A percentile compares a stretch with the other conserved stretches of the same genome.
phyloP scores from a whole-genome alignment of 2,888 invertebrate species.

The Epiblema foenella region DNA sequence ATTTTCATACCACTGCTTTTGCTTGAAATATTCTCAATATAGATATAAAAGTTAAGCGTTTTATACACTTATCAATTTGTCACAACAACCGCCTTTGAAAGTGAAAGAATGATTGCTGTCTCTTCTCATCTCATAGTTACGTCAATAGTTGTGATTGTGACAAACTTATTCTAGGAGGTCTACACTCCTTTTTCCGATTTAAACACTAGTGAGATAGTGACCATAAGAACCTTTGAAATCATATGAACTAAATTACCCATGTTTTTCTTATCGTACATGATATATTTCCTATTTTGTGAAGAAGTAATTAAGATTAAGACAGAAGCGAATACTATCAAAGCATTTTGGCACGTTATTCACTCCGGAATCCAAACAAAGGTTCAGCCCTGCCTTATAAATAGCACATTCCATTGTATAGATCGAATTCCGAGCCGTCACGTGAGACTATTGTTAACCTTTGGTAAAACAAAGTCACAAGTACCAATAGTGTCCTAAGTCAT shows the following conservation, averaged over 20 bases:
- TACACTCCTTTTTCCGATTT: no score
- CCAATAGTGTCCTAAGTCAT: background rate
- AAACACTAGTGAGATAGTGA: no score
- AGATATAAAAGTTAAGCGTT: no score
- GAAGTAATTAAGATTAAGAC: constrained; percentile 12
- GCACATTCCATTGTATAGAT: constrained; percentile 32
- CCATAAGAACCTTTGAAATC: no score
- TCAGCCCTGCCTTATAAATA: constrained; percentile 11
- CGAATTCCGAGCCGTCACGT: constrained; percentile 26
- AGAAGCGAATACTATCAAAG: constrained; percentile 4
- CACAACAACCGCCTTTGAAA: no score
- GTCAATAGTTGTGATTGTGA: no score
- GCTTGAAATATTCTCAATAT: background rate
- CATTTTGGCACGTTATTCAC: constrained; percentile 20
- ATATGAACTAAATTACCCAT: no score
- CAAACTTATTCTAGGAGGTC: no score
- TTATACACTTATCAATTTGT: no score
- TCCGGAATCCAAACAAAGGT: constrained; percentile 8
- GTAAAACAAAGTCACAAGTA: constrained; percentile 11
- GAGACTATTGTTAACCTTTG: constrained; percentile 1
- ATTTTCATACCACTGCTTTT: background rate
- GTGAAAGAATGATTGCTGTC: no score
- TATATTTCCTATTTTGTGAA: background rate
- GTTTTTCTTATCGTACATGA: background rate
- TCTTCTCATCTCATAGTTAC: no score